A percentile compares a stretch with the other conserved stretches of the same genome.
Conservation (phyloP, 2,113 vertebrate genomes). For the Sebastes fasciatus region DNA sequence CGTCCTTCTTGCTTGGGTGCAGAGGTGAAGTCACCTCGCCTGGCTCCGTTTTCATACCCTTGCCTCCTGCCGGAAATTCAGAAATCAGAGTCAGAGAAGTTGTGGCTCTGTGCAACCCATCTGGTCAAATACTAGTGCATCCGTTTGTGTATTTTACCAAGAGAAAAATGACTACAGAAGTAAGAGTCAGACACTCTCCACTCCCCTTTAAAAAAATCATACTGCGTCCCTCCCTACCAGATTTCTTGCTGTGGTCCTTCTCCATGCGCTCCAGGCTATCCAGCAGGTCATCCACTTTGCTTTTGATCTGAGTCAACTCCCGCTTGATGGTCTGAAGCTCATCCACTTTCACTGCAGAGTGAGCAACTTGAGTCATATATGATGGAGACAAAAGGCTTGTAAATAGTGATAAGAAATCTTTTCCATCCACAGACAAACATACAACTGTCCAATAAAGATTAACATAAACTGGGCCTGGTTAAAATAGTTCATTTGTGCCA, state of each 20-base stretch:
- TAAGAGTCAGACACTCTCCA: background rate
- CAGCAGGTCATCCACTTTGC: slow-evolving; percentile 80
- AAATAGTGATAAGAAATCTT: background rate
- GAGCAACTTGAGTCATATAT: background rate
- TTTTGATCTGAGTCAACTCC: slow-evolving; percentile 77
- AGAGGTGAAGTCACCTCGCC: slow-evolving; percentile 80
- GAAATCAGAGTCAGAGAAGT: background rate
- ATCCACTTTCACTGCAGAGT: slow-evolving; percentile 74
- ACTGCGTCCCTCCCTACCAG: slow-evolving; percentile 45
- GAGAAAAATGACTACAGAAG: background rate
- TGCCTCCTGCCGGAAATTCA: slow-evolving; percentile 72
- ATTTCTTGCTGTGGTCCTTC: slow-evolving; percentile 89
- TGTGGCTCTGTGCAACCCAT: background rate
- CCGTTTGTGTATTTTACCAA: background rate
- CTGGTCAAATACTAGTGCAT: background rate
- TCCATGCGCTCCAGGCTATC: slow-evolving; percentile 89
- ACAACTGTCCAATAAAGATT: too few relatives aligned
- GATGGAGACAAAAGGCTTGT: background rate
- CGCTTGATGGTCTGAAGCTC: slow-evolving; percentile 82
- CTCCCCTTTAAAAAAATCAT: background rate
- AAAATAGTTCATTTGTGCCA: too few relatives aligned
- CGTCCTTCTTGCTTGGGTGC: slow-evolving; percentile 84
- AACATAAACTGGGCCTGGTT: too few relatives aligned
- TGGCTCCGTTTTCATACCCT: slow-evolving; percentile 82
- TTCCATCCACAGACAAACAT: too few relatives aligned